phyloP scores from a whole-genome alignment of 2,888 invertebrate species.

The Drosophila eohydei region DNA sequence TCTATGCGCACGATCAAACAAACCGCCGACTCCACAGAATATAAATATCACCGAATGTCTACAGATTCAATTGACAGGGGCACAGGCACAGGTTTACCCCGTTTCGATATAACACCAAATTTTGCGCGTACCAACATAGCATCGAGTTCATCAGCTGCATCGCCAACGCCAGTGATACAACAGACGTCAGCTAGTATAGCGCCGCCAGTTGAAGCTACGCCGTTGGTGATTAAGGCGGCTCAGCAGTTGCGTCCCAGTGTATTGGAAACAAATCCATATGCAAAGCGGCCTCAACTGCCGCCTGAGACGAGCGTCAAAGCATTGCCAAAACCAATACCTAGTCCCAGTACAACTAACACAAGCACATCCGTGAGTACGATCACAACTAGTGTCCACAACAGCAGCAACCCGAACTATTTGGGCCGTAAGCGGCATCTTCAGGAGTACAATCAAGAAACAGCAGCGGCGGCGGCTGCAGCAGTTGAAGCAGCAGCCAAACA shows the following conservation, averaged over 20 bases:
- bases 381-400: conserved; percentile 48
- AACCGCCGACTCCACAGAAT: conserved; percentile 93
- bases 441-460: conserved; percentile 72
- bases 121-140: conserved; percentile 84
- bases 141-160: conserved; percentile 15
- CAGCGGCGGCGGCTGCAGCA: conserved; percentile 47
- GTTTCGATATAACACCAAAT: conserved; percentile 92
- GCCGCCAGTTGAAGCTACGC: conserved; percentile 11
- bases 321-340: conserved; percentile 32
- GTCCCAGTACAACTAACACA: conserved; percentile 16
- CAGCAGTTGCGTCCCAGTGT: conserved; percentile 81
- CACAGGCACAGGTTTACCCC: conserved; percentile 84
- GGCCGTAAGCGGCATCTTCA: conserved; percentile 81
- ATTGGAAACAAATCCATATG: conserved; percentile 79
- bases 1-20: conserved; percentile 95
- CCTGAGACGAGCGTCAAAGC: conserved; percentile 69
- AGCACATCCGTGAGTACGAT: not conserved
- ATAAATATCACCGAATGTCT: conserved; percentile 68
- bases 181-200: conserved; percentile 42
- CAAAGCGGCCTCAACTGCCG: conserved; percentile 67
- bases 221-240: conserved; percentile 64
- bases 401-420: conserved; percentile 76
- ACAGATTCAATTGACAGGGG: not conserved
- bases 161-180: conserved; percentile 53
- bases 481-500: conserved; percentile 67